Evolutionary conservation across 2,888 invertebrate species (phyloP).

Genomic region (Plagodis dolabraria): DNA sequence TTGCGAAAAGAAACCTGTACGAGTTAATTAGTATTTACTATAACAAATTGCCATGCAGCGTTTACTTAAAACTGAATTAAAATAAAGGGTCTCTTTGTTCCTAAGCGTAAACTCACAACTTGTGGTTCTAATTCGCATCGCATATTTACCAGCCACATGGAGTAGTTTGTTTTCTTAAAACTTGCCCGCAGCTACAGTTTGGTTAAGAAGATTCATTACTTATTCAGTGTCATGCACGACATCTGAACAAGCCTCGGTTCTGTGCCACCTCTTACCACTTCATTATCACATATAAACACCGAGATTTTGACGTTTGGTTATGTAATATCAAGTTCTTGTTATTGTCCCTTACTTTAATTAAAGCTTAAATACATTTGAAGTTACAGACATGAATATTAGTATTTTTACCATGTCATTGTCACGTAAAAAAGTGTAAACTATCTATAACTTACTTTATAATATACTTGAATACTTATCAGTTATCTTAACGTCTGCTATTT

Average conservation of each 20-base stretch:
- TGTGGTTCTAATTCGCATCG: slow-evolving; percentile 25
- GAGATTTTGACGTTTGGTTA: slow-evolving; percentile 46
- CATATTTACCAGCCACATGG: slow-evolving; percentile 39
- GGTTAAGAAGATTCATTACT: slow-evolving; percentile 61
- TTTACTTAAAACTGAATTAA: background rate
- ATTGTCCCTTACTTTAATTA: too few species aligned
- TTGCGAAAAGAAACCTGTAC: too few species aligned
- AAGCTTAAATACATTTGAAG: too few species aligned
- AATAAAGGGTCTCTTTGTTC: slow-evolving; percentile 7
- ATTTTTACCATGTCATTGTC: too few species aligned
- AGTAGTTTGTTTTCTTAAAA: slow-evolving; percentile 56
- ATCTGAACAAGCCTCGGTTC: slow-evolving; percentile 50
- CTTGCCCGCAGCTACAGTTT: slow-evolving; percentile 46
- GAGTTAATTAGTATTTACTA: background rate
- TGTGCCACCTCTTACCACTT: slow-evolving; percentile 57
- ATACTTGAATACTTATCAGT: too few species aligned
- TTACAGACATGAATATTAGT: too few species aligned
- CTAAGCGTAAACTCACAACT: slow-evolving; percentile 8
- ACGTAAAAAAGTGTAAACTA: too few species aligned
- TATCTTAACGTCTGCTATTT: too few species aligned
- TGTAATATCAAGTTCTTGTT: background rate
- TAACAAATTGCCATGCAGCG: background rate
- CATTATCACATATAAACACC: slow-evolving; percentile 69
- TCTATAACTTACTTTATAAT: too few species aligned
- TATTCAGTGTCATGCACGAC: slow-evolving; percentile 70